Evolutionary conservation across 2,113 vertebrate species (phyloP).

Genomic region (Oreotrochilus melanogaster): DNA sequence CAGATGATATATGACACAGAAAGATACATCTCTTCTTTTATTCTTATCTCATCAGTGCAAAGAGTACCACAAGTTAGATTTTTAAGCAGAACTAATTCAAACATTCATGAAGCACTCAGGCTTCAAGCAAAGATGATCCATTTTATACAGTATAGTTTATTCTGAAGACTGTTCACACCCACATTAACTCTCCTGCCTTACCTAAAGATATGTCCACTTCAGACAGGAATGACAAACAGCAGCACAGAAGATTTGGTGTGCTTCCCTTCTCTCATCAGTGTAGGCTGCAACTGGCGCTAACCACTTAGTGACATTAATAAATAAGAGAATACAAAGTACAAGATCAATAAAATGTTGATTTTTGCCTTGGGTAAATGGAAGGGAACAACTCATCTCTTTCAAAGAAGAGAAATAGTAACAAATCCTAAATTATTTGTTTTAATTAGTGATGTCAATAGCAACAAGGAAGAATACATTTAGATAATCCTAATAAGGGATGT

Average conservation of each 20-base stretch:
- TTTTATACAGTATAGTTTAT: background rate
- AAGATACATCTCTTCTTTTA: background rate
- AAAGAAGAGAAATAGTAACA: background rate
- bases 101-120: background rate
- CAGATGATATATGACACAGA: background rate
- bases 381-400: background rate
- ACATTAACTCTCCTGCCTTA: background rate
- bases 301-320: background rate
- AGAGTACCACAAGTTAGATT: background rate
- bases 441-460: background rate
- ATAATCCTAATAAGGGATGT: background rate
- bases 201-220: background rate
- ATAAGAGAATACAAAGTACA: background rate
- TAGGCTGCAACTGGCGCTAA: background rate
- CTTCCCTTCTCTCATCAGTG: background rate
- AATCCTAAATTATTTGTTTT: background rate
- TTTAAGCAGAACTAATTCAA: background rate
- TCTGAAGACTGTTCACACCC: background rate
- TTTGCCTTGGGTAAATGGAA: background rate
- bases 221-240: background rate
- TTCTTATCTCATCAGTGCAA: background rate
- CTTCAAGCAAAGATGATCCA: background rate
- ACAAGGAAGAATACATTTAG: background rate
- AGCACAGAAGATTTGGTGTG: background rate
- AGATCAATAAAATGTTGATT: background rate